Evolutionary conservation across 2,888 invertebrate genomes (phyloP), one percentile per base, ranked within the genome.

Genomic region (Chrysomela aeneicollis): DNA sequence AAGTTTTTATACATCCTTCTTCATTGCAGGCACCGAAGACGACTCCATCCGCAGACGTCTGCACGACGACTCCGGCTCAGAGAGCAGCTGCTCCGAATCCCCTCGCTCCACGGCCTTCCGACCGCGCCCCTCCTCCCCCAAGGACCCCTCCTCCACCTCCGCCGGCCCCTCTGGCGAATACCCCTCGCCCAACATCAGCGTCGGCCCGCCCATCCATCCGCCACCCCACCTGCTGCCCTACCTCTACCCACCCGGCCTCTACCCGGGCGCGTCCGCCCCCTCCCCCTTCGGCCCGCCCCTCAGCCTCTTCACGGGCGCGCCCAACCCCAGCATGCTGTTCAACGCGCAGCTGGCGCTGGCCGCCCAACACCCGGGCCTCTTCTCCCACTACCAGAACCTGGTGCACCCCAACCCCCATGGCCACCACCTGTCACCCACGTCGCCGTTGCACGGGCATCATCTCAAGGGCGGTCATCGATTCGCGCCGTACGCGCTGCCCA

Each of bases 171-270:
- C 85, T 75, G 82, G 87, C 76, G 83, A 83, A 63, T 92, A 92
- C 71, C 94, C 94, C 0, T 91, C 94, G 70, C 96, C 96, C 18
- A 97, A 97, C 84, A 95, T 96, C 69, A 95, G 95, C 32, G 92
- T 97, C 46, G 97, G 96, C 57, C 96, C 96, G 46, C 95, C 95
- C 51, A 92, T 95, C 52, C 96, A 96, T 79, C 95, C 95, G 51
- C 94, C 95, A 57, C 90, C 94, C 35, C 92, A 91, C 82, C 86
- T 93, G 79, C 86, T 97, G 79, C 96, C 97, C 73, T 97, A 97
- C 86, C 89, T 97, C 59, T 97, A 96, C 83, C 95, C 95, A 35
- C 93, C 90, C 55, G 94, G 94, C 32, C 85, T 96, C 70, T 96
- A 95, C 84, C 92, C 92, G 73, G 87, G 90, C 55, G 84, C 86